phyloP scores from a whole-genome alignment of 2,888 invertebrate species.

The Bellardia pandia region DNA sequence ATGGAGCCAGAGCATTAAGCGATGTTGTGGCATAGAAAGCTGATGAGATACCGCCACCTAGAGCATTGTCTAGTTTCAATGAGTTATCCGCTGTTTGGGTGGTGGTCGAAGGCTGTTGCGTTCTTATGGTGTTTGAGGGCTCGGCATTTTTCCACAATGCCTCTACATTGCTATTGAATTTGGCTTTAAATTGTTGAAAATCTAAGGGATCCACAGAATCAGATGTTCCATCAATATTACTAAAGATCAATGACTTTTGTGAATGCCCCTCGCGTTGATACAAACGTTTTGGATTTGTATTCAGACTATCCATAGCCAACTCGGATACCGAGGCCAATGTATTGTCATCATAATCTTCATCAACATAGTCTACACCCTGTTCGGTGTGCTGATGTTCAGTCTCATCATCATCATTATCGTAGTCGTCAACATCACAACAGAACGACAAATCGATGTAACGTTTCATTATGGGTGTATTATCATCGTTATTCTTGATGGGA shows the following conservation, averaged over 20 bases:
- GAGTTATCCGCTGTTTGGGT: constrained; percentile 23
- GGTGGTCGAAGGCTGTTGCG: not conserved
- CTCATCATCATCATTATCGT: constrained; percentile 13
- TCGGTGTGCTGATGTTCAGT: not conserved
- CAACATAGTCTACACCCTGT: constrained; percentile 63
- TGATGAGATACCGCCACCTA: constrained; percentile 58
- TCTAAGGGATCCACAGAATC: constrained; percentile 77
- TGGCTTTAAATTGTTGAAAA: constrained; percentile 84
- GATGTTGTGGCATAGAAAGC: constrained; percentile 65
- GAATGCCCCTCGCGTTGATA: constrained; percentile 71
- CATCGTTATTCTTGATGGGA: constrained; percentile 35
- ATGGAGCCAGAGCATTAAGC: constrained; percentile 72
- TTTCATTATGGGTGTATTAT: constrained; percentile 44
- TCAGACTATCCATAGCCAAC: constrained; percentile 61
- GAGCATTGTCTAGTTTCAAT: constrained; percentile 30
- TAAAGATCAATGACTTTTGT: constrained; percentile 40
- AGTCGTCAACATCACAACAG: constrained; percentile 71
- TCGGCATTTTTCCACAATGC: constrained; percentile 87
- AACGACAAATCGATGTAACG: constrained; percentile 75
- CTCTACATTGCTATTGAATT: constrained; percentile 88
- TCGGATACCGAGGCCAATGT: constrained; percentile 75
- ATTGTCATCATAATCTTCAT: constrained; percentile 73
- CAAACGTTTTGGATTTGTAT: constrained; percentile 71
- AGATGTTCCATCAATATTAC: constrained; percentile 54
- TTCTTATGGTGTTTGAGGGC: constrained; percentile 44